Evolutionary conservation across 2,797 vertebrate genomes (phyloP), one percentile per base, ranked within the genome.

Genomic region (Diceros bicornis): DNA sequence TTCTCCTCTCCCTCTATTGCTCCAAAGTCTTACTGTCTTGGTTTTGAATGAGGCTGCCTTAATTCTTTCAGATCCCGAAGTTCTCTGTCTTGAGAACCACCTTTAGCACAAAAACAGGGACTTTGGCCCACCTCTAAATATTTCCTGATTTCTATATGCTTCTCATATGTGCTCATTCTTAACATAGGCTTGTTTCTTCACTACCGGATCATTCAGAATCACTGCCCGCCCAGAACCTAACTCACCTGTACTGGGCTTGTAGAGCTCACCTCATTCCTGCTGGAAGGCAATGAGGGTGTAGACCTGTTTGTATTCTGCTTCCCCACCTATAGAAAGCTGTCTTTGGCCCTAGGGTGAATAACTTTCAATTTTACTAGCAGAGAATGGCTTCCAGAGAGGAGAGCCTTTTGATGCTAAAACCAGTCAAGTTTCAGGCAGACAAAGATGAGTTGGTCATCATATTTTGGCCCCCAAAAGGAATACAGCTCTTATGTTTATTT

Each of bases 271-370:
- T 52, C 23, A 52, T 64, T 59, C 10, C 3, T 29, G 0, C 7
- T 0, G 16, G 21, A 25, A 2, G 5, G 7, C 37, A 23, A 34
- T 25, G 57, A 37, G 12, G 3, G 0, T 50, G 3, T 47, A 44
- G 12, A 59, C 23, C 7, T 29, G 1, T 6, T 29, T 29, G 29
- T 62, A 18, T 34, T 34, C 23, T 82, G 52, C 1, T 21, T n/a
- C 23, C 16, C 14, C 12, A 1, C 21, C 10, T 74, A 4, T 3
- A 55, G 64, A 52, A 72, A 72, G 50, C 12, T 2, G 1, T 21
- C 2, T 7, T 57, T 78, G 37, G 25, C n/a, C 3, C 61, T 20
- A 4, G 1, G 44, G 4, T 78, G 9, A 61, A 29, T 1, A 93
- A 6, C 18, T 34, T 69, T 9, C 12, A 47, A 6, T 64, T 81